Percentiles rank a stretch among this genome's conserved stretches.
These are phyloP conservation scores for Bathynomus jamesi DNA, from an alignment of 1,140 invertebrate species.

Conservation along the genomic window DNA sequence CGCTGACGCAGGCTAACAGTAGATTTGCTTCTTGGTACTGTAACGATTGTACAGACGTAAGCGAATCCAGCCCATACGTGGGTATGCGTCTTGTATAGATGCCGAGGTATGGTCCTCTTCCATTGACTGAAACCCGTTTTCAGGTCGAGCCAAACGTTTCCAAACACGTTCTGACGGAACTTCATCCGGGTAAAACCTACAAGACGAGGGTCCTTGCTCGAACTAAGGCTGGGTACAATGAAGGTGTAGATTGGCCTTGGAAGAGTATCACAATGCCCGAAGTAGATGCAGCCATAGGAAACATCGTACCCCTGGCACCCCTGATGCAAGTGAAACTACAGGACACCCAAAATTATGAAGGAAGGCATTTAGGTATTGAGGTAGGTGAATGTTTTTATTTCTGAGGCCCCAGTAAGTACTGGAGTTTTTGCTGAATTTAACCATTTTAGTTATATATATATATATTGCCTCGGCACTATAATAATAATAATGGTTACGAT, in stretches of 20 bases:
- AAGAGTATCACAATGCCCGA: constrained; percentile 7
- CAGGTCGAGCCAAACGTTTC: not conserved
- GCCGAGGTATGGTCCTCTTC: not conserved
- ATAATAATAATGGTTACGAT: too few relatives aligned
- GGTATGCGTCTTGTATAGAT: not conserved
- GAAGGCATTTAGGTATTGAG: too few relatives aligned
- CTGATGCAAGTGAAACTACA: not conserved
- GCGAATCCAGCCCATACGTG: not conserved
- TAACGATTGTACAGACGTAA: not conserved
- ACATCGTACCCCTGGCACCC: not conserved
- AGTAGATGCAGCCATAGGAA: not conserved
- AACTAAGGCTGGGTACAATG: constrained; percentile 5
- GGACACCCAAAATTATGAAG: too few relatives aligned
- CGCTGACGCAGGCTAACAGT: too few relatives aligned
- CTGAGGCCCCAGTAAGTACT: too few relatives aligned
- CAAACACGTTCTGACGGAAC: not conserved
- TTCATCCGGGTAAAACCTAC: constrained; percentile 10
- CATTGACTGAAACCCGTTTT: too few relatives aligned
- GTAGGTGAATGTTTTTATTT: too few relatives aligned
- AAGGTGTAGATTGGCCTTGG: constrained; percentile 7
- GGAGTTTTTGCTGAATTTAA: too few relatives aligned
- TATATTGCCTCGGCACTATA: too few relatives aligned
- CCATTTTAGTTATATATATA: too few relatives aligned
- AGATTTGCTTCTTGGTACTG: too few relatives aligned
- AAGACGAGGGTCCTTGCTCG: constrained; percentile 8